A percentile compares a stretch with the other conserved stretches of the same genome.
Conservation (phyloP, 2,113 vertebrate genomes). For the Micronycteris hirsuta region DNA sequence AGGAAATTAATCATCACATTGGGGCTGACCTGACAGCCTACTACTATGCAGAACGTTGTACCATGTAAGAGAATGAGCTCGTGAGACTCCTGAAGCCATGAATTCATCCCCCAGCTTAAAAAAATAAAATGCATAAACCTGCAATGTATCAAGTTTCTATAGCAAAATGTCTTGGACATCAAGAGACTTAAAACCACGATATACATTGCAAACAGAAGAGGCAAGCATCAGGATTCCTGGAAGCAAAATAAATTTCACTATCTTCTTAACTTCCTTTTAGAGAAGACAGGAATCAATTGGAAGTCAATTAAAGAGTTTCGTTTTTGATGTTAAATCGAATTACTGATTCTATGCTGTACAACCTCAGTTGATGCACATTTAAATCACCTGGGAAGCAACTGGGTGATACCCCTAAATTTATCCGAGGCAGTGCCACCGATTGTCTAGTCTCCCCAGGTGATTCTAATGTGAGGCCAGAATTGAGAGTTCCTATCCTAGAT, state of each 20-base stretch:
- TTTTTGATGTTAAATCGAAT: background rate
- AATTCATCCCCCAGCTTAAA: background rate
- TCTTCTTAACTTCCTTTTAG: background rate
- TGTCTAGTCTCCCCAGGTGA: background rate
- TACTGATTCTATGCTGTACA: background rate
- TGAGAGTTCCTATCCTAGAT: background rate
- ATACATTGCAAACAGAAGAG: background rate
- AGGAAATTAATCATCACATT: background rate
- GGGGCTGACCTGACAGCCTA: background rate
- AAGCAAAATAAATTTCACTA: background rate
- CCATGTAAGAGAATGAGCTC: background rate
- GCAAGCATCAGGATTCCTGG: background rate
- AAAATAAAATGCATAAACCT: background rate
- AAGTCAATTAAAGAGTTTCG: background rate
- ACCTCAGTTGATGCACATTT: background rate
- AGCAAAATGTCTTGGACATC: background rate
- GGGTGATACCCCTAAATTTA: background rate
- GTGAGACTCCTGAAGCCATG: background rate
- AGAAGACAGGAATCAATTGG: background rate
- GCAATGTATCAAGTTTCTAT: background rate
- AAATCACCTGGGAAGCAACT: background rate
- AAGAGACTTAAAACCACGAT: background rate
- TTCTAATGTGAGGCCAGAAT: background rate
- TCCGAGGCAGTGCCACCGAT: background rate
- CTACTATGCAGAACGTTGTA: background rate